Percentiles rank a stretch among this genome's conserved stretches.
Conservation (phyloP, 2,113 vertebrate genomes). For the Gallinago media region DNA sequence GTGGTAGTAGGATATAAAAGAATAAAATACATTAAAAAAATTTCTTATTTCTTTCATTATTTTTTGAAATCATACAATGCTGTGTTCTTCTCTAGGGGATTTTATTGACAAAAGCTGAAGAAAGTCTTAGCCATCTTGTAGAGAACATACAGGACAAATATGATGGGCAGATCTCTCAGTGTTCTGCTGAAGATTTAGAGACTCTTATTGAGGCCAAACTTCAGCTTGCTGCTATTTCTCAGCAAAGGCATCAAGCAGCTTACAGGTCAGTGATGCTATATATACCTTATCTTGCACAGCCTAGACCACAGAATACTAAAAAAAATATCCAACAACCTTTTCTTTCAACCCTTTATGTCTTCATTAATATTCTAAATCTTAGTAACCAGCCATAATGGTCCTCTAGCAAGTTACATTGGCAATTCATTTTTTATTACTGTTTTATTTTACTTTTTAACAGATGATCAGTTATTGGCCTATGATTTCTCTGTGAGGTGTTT, state of each 20-base stretch:
- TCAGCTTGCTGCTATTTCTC: constrained; percentile 80
- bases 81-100: constrained; percentile 69
- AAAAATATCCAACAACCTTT: not conserved
- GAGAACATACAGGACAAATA: constrained; percentile 31
- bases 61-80: not conserved
- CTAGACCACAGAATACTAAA: not conserved
- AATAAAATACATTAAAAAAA: not conserved
- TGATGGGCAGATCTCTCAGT: not conserved
- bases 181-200: constrained; percentile 80
- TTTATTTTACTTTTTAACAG: not conserved
- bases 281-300: not conserved
- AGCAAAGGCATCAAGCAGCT: constrained; percentile 81
- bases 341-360: not conserved
- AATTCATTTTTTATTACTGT: not conserved
- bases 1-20: not conserved
- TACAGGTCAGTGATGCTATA: constrained; percentile 72
- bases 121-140: constrained; percentile 66
- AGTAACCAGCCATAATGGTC: not conserved
- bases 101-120: constrained; percentile 80
- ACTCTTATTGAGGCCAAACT: constrained; percentile 80
- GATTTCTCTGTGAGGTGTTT: not conserved
- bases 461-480: not conserved
- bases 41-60: not conserved
- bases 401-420: not conserved
- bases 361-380: not conserved